Conservation (phyloP, 2,797 vertebrate species). For the Lepidocolaptes lacrymiger region DNA sequence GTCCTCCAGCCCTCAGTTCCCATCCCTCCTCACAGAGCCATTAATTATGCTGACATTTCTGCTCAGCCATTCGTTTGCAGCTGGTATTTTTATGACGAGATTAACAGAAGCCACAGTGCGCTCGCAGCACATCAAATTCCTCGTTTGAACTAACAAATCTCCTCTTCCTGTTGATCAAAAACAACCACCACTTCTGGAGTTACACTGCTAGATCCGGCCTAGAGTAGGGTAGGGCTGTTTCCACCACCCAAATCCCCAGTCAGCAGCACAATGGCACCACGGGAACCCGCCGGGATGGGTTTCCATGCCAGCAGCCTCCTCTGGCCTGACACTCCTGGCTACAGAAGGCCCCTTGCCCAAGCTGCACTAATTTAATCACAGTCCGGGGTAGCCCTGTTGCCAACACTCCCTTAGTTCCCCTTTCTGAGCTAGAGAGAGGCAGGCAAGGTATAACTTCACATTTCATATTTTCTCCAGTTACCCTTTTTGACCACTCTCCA, state of each 20-base stretch:
- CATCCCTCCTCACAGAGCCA: background rate
- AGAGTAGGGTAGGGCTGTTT: background rate
- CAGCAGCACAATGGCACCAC: background rate
- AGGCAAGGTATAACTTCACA: background rate
- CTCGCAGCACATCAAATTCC: background rate
- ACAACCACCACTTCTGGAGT: background rate
- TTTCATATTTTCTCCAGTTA: background rate
- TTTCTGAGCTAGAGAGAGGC: background rate
- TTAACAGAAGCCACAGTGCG: background rate
- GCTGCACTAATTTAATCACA: background rate
- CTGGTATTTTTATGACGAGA: background rate
- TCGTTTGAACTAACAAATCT: background rate
- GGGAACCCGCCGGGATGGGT: background rate
- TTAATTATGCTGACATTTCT: background rate
- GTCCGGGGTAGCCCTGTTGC: background rate
- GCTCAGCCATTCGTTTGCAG: background rate
- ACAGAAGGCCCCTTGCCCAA: background rate
- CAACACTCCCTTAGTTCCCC: background rate
- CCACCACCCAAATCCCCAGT: background rate
- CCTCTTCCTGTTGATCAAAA: background rate
- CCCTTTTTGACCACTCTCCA: background rate
- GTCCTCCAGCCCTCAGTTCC: background rate
- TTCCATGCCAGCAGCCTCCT: conserved; percentile 40
- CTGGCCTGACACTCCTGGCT: background rate
- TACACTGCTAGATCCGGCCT: background rate